A percentile compares a stretch with the other conserved stretches of the same genome.
phyloP scores from a whole-genome alignment of 2,113 vertebrate genomes.

The Chelonoidis abingdonii region DNA sequence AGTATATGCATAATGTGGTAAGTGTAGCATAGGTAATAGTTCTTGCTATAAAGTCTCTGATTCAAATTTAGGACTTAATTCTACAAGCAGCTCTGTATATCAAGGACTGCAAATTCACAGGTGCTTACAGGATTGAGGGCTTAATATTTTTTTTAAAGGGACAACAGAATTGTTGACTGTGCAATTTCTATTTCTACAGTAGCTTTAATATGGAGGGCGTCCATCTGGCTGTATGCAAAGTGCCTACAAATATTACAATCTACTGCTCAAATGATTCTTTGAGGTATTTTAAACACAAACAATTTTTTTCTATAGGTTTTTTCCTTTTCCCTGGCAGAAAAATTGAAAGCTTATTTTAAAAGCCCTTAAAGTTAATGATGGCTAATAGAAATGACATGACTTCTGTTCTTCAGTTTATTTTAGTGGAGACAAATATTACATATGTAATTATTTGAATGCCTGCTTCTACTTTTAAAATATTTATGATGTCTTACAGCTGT shows the following conservation, averaged over 20 bases:
- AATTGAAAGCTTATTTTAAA: background rate
- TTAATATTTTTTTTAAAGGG: background rate
- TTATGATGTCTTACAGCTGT: background rate
- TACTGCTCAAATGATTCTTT: conserved; percentile 20
- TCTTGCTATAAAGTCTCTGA: background rate
- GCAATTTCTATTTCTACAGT: background rate
- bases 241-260: background rate
- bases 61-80: background rate
- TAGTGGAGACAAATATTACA: background rate
- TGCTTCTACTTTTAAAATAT: background rate
- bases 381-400: background rate
- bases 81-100: background rate
- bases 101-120: background rate
- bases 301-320: background rate
- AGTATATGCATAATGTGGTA: background rate
- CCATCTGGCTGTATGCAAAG: background rate
- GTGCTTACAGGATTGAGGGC: background rate
- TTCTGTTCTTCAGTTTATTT: background rate
- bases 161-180: background rate
- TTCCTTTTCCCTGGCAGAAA: background rate
- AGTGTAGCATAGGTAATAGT: background rate
- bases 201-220: background rate
- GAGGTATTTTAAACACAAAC: conserved; percentile 45
- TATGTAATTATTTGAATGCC: background rate
- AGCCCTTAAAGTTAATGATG: background rate